Conservation (phyloP, 2,888 invertebrate species). For the Netelia virgata region DNA sequence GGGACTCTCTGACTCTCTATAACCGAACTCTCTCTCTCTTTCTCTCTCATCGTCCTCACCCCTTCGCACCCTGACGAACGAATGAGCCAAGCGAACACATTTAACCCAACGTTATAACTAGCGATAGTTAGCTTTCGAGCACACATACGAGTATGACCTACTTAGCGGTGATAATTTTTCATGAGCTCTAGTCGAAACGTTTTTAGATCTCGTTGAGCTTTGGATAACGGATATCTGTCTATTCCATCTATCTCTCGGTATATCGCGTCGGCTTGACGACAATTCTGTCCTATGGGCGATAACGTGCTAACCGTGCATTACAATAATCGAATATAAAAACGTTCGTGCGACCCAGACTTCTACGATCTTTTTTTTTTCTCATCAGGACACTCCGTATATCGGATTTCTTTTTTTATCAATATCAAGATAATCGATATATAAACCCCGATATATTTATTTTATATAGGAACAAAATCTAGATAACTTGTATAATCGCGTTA, state of each 20-base stretch:
- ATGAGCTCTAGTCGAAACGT: constrained; percentile 54
- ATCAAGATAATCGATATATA: not conserved
- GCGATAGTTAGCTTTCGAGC: constrained; percentile 25
- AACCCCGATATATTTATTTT: not conserved
- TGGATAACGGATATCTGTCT: constrained; percentile 11
- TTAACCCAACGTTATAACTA: not conserved
- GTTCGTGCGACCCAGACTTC: not conserved
- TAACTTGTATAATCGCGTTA: constrained; percentile 12
- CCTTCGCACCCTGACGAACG: constrained; percentile 33
- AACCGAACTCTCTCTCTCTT: constrained; percentile 1
- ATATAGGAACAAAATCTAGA: not conserved
- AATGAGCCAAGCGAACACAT: constrained; percentile 27
- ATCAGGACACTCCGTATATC: too few species aligned
- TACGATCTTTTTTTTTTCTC: too few species aligned
- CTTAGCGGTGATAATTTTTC: constrained; percentile 57
- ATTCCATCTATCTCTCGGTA: constrained; percentile 7
- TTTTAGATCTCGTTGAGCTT: constrained; percentile 25
- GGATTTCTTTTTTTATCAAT: too few species aligned
- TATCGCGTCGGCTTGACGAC: constrained; percentile 10
- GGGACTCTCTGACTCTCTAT: constrained; percentile 3
- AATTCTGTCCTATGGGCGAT: not conserved
- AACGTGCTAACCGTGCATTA: constrained; percentile 1
- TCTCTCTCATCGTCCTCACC: constrained; percentile 1
- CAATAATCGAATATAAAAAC: not conserved
- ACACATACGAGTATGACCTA: constrained; percentile 63